phyloP scores from a whole-genome alignment of 2,888 invertebrate genomes.

The Melangyna quadrimaculata region DNA sequence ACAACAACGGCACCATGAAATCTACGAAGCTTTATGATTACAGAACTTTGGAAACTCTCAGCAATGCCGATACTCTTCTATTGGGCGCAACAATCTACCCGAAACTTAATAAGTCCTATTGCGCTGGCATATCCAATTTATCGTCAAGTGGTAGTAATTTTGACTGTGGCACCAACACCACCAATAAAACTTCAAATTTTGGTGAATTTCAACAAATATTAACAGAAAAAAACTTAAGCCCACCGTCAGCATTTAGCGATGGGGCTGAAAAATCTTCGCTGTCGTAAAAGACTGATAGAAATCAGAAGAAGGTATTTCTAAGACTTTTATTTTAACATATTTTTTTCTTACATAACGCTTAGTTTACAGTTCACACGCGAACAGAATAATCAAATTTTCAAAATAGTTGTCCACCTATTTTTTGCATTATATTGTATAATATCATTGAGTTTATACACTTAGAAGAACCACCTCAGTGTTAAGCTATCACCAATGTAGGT shows the following conservation, averaged over 20 bases:
- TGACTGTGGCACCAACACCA: conserved; percentile 42
- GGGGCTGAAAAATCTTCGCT: conserved; percentile 72
- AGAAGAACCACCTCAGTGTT: no score
- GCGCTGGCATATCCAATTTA: conserved; percentile 62
- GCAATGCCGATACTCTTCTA: conserved; percentile 78
- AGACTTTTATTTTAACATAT: neutral
- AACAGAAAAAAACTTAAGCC: conserved; percentile 77
- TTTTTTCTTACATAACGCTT: neutral
- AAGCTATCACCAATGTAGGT: no score
- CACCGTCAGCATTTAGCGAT: conserved; percentile 82
- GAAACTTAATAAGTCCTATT: conserved; percentile 70
- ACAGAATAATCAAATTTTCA: no score
- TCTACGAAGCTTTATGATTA: conserved; percentile 76
- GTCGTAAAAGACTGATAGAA: conserved; percentile 10
- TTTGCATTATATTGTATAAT: no score
- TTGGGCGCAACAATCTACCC: conserved; percentile 76
- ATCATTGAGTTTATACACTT: no score
- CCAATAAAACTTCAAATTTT: conserved; percentile 57
- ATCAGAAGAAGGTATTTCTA: neutral
- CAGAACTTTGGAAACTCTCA: conserved; percentile 77
- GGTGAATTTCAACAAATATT: conserved; percentile 76
- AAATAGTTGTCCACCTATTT: no score
- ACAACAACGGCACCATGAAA: conserved; percentile 68
- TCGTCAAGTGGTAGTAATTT: conserved; percentile 28
- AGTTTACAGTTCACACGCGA: no score